These are phyloP conservation scores for Fulica atra DNA, from an alignment of 2,113 vertebrate species.

Conservation along the genomic window DNA sequence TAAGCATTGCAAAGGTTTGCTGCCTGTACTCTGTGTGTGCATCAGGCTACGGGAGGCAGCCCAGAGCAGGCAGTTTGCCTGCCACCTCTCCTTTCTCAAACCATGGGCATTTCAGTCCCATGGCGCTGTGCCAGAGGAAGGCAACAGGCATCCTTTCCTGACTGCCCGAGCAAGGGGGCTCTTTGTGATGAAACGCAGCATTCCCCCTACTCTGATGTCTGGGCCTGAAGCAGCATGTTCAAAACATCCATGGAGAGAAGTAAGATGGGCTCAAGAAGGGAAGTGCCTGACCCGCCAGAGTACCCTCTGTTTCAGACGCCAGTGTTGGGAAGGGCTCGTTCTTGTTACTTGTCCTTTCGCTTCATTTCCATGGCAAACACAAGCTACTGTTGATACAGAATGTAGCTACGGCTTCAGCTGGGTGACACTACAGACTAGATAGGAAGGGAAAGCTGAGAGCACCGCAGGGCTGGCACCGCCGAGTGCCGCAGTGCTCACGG, in stretches of 20 bases:
- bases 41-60: not conserved
- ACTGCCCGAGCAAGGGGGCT: not conserved
- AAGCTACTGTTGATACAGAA: not conserved
- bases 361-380: not conserved
- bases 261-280: not conserved
- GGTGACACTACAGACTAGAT: not conserved
- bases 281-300: rapidly evolving
- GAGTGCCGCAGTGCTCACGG: not conserved
- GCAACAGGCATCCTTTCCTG: not conserved
- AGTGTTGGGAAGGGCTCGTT: not conserved
- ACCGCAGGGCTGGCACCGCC: not conserved
- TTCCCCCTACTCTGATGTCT: not conserved
- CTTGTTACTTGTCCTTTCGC: not conserved
- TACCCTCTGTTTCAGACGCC: not conserved
- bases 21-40: not conserved
- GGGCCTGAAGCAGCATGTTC: not conserved
- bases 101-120: not conserved
- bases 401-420: not conserved
- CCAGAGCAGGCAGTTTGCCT: not conserved
- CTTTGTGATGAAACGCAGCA: not conserved
- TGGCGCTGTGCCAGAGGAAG: rapidly evolving
- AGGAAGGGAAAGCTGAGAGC: not conserved
- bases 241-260: not conserved
- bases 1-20: rapidly evolving
- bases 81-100: not conserved